phyloP scores from a whole-genome alignment of 2,888 invertebrate genomes.

The Synanthedon myopaeformis region DNA sequence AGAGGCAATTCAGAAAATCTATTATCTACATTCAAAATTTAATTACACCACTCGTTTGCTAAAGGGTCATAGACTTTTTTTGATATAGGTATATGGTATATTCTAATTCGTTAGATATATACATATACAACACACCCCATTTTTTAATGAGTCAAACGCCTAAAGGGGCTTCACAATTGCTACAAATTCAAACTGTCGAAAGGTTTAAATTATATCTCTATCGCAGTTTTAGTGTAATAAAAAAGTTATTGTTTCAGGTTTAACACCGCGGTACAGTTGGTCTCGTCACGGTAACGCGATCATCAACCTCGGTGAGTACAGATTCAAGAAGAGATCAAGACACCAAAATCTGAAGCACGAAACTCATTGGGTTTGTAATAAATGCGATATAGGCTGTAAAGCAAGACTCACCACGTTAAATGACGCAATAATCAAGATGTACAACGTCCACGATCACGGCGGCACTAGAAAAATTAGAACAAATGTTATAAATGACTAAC shows the following conservation, averaged over 20 bases:
- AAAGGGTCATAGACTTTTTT: too few species aligned
- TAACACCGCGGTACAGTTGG: conserved; percentile 50
- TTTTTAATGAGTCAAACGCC: too few species aligned
- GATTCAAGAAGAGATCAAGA: conserved; percentile 55
- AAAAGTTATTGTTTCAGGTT: conserved; percentile 16
- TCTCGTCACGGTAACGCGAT: conserved; percentile 57
- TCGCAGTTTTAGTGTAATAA: neutral
- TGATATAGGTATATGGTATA: too few species aligned
- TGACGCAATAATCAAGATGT: conserved; percentile 49
- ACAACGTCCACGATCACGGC: conserved; percentile 48
- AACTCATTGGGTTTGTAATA: conserved; percentile 59
- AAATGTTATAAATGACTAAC: too few species aligned
- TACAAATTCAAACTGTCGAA: neutral
- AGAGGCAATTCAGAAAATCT: too few species aligned
- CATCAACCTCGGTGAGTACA: conserved; percentile 50
- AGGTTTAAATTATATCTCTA: neutral
- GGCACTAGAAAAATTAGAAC: conserved; percentile 19
- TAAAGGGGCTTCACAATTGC: too few species aligned
- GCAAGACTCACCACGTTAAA: conserved; percentile 51
- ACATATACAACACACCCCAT: too few species aligned
- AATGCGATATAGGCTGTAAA: conserved; percentile 55
- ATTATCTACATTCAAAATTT: too few species aligned
- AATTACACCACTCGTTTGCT: too few species aligned
- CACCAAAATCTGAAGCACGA: conserved; percentile 47
- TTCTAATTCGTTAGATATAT: too few species aligned